Conservation (phyloP, 2,113 vertebrate genomes). For the Limnothrissa miodon region DNA sequence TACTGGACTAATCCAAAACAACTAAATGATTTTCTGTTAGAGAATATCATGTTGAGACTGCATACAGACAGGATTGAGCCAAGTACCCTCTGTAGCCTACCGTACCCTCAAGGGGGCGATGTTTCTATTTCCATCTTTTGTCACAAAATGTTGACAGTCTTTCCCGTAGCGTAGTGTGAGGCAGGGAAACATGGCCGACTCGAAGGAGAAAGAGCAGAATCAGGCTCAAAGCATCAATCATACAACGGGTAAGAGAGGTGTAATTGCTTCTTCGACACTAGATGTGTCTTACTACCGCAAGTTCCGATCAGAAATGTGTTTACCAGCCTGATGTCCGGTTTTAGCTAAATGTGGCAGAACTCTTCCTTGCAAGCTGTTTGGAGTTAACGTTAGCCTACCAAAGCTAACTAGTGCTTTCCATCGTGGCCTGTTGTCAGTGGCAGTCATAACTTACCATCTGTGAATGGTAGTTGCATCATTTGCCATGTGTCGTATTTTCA, state of each 20-base stretch:
- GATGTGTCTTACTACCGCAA: background rate
- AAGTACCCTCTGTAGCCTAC: background rate
- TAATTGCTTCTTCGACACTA: background rate
- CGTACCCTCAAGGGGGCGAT: slow-evolving; percentile 8
- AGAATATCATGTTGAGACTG: too few relatives aligned
- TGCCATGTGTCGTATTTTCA: background rate
- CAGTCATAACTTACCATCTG: slow-evolving; percentile 18
- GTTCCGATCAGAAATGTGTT: background rate
- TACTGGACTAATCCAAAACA: too few relatives aligned
- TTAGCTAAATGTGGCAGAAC: background rate
- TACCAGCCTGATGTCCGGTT: background rate
- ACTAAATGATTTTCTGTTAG: too few relatives aligned
- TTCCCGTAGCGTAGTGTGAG: slow-evolving; percentile 15
- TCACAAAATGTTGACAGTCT: background rate
- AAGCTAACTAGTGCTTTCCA: slow-evolving; percentile 14
- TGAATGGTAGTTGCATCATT: slow-evolving; percentile 17
- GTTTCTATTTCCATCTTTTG: background rate
- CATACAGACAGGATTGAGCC: too few relatives aligned
- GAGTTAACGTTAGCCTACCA: background rate
- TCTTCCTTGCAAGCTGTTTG: background rate
- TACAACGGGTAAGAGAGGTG: slow-evolving; percentile 28
- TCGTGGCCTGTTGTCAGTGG: slow-evolving; percentile 12
- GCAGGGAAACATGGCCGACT: slow-evolving; percentile 72
- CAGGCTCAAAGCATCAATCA: slow-evolving; percentile 42
- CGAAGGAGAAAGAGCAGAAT: slow-evolving; percentile 54